phyloP scores from a whole-genome alignment of 2,113 vertebrate genomes.

The Paedocypris sp. region DNA sequence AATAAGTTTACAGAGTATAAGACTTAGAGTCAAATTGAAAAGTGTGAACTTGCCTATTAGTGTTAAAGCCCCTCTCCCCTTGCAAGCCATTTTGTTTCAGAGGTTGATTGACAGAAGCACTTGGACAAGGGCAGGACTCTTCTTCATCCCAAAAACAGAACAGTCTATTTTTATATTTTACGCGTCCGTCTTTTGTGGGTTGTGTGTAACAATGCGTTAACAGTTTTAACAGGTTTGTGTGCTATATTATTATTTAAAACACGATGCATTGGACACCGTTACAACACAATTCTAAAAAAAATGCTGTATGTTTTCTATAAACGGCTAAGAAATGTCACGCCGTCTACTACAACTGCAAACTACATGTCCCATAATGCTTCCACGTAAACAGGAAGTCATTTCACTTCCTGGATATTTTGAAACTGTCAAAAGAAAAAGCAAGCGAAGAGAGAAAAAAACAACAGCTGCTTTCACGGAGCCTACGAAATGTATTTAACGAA shows the following conservation, averaged over 20 bases:
- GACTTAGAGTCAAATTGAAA: background rate
- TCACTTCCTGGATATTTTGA: constrained; percentile 31
- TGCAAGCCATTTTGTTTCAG: constrained; percentile 61
- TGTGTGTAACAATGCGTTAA: no score
- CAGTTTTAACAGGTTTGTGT: no score
- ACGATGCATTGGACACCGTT: no score
- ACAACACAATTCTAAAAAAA: no score
- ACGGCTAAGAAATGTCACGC: no score
- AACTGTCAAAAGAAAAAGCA: constrained; percentile 22
- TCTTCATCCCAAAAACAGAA: constrained; percentile 17
- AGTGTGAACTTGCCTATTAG: constrained; percentile 56
- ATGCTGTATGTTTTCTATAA: no score
- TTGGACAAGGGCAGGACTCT: constrained; percentile 34
- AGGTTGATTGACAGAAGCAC: constrained; percentile 62
- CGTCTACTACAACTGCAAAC: no score
- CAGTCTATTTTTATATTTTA: constrained; percentile 51
- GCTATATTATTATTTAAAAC: no score
- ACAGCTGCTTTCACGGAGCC: background rate
- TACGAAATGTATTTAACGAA: background rate
- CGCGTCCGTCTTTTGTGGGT: no score
- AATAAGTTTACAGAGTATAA: no score
- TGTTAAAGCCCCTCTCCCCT: constrained; percentile 45
- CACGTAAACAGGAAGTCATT: background rate
- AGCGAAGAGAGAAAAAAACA: background rate
- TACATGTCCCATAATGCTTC: constrained; percentile 26